Evolutionary conservation across 2,113 vertebrate species (phyloP).

Genomic region (Conger conger): DNA sequence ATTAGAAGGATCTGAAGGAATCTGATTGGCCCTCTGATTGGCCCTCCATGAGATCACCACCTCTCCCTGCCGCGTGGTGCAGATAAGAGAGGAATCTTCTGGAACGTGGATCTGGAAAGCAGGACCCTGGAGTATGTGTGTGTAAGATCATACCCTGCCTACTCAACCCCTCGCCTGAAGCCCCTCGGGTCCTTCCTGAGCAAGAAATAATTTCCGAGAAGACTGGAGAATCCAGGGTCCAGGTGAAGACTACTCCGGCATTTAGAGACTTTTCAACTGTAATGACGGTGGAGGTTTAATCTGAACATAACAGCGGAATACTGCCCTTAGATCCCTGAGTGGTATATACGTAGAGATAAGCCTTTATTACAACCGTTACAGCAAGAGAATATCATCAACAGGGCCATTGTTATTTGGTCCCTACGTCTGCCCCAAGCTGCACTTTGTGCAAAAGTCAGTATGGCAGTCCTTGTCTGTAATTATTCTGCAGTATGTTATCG

Average conservation of each 20-base stretch:
- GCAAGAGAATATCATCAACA: too few relatives aligned
- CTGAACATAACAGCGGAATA: neutral
- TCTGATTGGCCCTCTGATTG: too few relatives aligned
- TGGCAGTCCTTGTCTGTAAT: too few relatives aligned
- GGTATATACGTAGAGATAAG: slow-evolving; percentile 9
- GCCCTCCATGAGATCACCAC: too few relatives aligned
- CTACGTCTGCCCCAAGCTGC: neutral
- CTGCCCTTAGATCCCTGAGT: slow-evolving; percentile 26
- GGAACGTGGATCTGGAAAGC: too few relatives aligned
- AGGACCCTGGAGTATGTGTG: too few relatives aligned
- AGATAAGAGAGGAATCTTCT: too few relatives aligned
- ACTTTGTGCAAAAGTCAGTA: neutral
- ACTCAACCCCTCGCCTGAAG: neutral
- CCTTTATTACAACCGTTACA: slow-evolving; percentile 6
- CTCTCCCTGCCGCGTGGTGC: too few relatives aligned
- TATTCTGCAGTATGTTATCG: too few relatives aligned
- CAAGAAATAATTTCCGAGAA: neutral
- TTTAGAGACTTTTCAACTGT: neutral
- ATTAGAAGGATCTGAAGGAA: too few relatives aligned
- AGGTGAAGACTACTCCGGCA: neutral
- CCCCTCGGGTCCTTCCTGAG: neutral
- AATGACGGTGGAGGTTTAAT: neutral
- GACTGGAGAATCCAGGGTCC: neutral
- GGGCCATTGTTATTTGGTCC: neutral
- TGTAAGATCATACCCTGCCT: too few relatives aligned